A percentile compares a stretch with the other conserved stretches of the same genome.
These are phyloP conservation scores for Arvicanthis niloticus DNA, from an alignment of 2,113 vertebrate species.

Conservation along the genomic window DNA sequence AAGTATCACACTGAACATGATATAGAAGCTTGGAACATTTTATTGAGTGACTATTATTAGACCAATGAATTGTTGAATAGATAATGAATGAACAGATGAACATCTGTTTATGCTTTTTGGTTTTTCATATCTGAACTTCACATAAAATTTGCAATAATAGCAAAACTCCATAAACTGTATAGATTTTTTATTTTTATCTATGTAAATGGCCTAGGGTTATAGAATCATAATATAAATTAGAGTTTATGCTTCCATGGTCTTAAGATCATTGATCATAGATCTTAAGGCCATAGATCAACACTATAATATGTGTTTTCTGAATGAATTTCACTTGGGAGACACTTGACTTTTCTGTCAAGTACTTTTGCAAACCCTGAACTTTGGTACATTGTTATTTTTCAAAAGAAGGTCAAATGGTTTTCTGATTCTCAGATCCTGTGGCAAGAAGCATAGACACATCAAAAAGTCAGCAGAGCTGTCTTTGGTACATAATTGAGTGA, in stretches of 20 bases:
- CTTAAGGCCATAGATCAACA: neutral
- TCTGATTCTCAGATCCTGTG: conserved; percentile 41
- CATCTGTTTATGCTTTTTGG: neutral
- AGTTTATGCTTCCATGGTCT: neutral
- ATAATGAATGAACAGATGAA: neutral
- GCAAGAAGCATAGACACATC: neutral
- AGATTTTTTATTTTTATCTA: neutral
- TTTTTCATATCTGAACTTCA: conserved; percentile 35
- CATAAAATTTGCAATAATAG: conserved; percentile 36
- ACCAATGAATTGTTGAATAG: neutral
- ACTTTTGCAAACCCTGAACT: neutral
- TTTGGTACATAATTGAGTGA: conserved; percentile 40
- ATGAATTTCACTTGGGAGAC: conserved; percentile 18
- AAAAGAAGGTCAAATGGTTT: conserved; percentile 50
- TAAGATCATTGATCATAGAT: conserved; percentile 17
- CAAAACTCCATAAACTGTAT: neutral
- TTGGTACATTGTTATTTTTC: conserved; percentile 23
- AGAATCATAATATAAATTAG: conserved; percentile 34
- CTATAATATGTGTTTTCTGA: neutral
- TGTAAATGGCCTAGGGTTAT: neutral
- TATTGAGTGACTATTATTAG: neutral
- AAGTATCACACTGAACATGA: neutral
- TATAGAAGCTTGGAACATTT: neutral
- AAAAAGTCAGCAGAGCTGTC: conserved; percentile 11
- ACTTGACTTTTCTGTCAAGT: neutral